Base-by-base conservation (phyloP, 2,888 invertebrate genomes). In the Tipula lateralis region DNA sequence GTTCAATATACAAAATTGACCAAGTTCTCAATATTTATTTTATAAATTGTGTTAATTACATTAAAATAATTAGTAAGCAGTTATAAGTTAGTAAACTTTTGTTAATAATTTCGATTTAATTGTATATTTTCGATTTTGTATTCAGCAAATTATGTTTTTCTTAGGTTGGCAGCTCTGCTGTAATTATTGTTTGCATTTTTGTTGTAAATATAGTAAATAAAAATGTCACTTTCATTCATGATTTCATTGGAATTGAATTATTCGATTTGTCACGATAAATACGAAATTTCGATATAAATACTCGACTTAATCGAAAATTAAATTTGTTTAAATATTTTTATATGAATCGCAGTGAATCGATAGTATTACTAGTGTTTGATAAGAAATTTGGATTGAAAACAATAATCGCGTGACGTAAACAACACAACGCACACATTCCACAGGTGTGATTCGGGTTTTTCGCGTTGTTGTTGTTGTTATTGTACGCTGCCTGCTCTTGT, bases 401-500 rank as follows among this genome's bases (percentile, higher is more conserved):
- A 66, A 2, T 19, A 34, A 16, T 34, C 83, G 32, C 83, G 36
- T 83, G 83, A 83, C 83, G 83, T 83, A 83, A 83, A 83, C 66
- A 66, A 82, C 13, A 80, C 16, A 24, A 66, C 6, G 19, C 12
- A 81, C 16, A 84, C 84, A 84, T 84, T 84, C 84, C 84, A 84
- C 84, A 84, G 84, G 84, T 84, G 84, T 84, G 84, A 84, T 84
- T 84, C 29, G 30, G n/a, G 44, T 50, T 50, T 29, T 83, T 36
- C n/a, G 29, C 4, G 13, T 36, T 29, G 13, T 29, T 36, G 7
- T 36, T 36, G 24, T 36, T 36, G 39, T 4, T 13, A 13, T 34
- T n/a, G n/a, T n/a, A n/a, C n/a, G n/a, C 32, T 83, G 19, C 24
- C 9, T 16, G 2, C 30, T 24, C 19, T 16, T 12, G 34, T 39